These are phyloP conservation scores for Gila orcuttii DNA, from an alignment of 2,113 vertebrate species.

Conservation along the genomic window DNA sequence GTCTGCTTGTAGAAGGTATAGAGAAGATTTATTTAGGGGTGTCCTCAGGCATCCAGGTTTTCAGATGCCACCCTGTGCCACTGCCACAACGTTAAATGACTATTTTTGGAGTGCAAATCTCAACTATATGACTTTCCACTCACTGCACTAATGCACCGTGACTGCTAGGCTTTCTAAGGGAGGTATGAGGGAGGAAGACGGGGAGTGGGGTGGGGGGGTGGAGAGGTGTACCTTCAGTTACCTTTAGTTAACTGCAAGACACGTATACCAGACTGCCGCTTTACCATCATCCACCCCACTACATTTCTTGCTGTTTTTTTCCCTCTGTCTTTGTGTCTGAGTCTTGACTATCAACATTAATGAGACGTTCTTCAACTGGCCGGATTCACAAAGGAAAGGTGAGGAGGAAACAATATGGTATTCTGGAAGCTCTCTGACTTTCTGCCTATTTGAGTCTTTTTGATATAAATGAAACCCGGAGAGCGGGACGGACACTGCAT, in stretches of 20 bases:
- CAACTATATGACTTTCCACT: constrained; percentile 62
- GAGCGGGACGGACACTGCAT: constrained; percentile 66
- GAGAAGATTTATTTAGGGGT: constrained; percentile 54
- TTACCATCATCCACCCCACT: constrained; percentile 44
- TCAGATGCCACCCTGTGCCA: constrained; percentile 62
- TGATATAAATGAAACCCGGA: constrained; percentile 75
- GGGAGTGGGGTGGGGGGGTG: no score
- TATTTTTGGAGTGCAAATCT: constrained; percentile 68
- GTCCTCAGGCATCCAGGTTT: constrained; percentile 69
- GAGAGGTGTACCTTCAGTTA: no score
- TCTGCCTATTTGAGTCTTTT: constrained; percentile 72
- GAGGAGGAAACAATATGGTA: constrained; percentile 65
- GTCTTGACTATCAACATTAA: constrained; percentile 66
- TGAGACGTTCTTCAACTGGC: constrained; percentile 63
- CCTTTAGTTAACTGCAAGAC: constrained; percentile 51
- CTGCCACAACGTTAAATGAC: constrained; percentile 54
- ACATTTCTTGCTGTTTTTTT: constrained; percentile 30
- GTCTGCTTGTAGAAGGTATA: constrained; percentile 59
- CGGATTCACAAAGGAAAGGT: constrained; percentile 66
- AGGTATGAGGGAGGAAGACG: constrained; percentile 40
- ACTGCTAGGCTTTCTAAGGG: constrained; percentile 55
- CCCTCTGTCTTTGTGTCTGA: constrained; percentile 50
- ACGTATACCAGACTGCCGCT: constrained; percentile 50
- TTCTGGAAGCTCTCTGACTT: constrained; percentile 71
- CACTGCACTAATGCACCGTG: constrained; percentile 66